phyloP scores from a whole-genome alignment of 2,113 vertebrate species.

The Oceanodroma tethys region DNA sequence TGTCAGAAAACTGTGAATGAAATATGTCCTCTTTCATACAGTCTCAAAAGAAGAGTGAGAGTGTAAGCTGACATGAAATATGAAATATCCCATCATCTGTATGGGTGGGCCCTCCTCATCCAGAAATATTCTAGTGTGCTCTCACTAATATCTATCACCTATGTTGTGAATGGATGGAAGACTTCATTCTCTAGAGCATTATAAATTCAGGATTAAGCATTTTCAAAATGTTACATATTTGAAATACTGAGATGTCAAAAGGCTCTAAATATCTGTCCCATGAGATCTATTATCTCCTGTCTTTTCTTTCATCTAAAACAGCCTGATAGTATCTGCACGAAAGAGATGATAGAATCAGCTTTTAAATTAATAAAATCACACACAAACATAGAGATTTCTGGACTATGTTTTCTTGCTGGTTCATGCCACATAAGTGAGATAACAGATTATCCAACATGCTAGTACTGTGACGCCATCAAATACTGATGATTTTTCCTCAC shows the following conservation, averaged over 20 bases:
- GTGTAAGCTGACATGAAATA: background rate
- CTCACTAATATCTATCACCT: background rate
- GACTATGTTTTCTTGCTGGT: background rate
- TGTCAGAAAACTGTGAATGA: background rate
- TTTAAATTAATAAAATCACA: conserved; percentile 49
- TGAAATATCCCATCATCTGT: background rate
- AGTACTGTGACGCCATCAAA: conserved; percentile 22
- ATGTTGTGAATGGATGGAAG: background rate
- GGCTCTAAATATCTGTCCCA: background rate
- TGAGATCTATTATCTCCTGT: background rate
- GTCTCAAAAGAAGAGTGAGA: background rate
- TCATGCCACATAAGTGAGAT: background rate
- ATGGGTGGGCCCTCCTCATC: background rate
- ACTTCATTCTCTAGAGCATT: background rate
- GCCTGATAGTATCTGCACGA: background rate
- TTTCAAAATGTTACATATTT: background rate
- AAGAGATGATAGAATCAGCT: background rate
- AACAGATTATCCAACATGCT: conserved; percentile 32
- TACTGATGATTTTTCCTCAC: conserved; percentile 53
- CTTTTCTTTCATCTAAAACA: background rate
- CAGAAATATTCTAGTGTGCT: background rate
- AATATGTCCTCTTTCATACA: background rate
- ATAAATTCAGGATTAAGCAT: background rate
- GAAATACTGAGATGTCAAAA: background rate
- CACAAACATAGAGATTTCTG: background rate